These are phyloP conservation scores for Dicerorhinus sumatrensis DNA, from an alignment of 2,113 vertebrate species.

Conservation along the genomic window DNA sequence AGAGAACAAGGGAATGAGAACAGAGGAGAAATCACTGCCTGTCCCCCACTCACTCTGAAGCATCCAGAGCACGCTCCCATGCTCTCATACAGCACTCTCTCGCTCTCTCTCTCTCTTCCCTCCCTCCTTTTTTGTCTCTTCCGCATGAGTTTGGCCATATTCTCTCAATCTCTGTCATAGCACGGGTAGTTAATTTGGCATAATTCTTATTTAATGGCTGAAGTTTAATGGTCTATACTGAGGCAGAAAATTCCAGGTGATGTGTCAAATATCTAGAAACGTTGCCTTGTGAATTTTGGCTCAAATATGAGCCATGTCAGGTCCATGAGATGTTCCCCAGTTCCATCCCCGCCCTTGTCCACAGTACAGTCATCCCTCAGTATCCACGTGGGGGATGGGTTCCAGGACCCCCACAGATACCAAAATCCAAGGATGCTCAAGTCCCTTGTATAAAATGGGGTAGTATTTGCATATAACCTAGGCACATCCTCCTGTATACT, in stretches of 20 bases:
- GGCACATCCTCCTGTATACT: too few species aligned
- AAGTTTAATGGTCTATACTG: neutral
- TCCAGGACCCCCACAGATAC: too few species aligned
- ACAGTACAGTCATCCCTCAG: neutral
- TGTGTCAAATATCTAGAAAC: slow-evolving; percentile 11
- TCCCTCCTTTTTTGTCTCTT: neutral
- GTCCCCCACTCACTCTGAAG: neutral
- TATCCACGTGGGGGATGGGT: too few species aligned
- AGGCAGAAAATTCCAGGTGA: neutral
- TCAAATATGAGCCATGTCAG: neutral
- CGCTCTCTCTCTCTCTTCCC: neutral
- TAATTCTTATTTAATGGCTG: slow-evolving; percentile 6
- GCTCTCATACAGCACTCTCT: neutral
- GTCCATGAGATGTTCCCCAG: neutral
- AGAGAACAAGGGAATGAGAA: neutral
- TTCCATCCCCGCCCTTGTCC: neutral
- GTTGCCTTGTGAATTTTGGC: neutral
- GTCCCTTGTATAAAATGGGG: too few species aligned
- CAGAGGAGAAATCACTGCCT: neutral
- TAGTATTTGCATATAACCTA: too few species aligned
- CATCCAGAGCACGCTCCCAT: neutral
- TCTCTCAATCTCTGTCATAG: slow-evolving; percentile 9
- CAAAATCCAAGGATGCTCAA: too few species aligned
- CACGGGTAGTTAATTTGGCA: neutral
- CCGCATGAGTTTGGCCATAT: neutral